Percentiles rank a stretch among this genome's conserved stretches.
Conservation (phyloP, 2,113 vertebrate species). For the Brachyhypopomus gauderio region DNA sequence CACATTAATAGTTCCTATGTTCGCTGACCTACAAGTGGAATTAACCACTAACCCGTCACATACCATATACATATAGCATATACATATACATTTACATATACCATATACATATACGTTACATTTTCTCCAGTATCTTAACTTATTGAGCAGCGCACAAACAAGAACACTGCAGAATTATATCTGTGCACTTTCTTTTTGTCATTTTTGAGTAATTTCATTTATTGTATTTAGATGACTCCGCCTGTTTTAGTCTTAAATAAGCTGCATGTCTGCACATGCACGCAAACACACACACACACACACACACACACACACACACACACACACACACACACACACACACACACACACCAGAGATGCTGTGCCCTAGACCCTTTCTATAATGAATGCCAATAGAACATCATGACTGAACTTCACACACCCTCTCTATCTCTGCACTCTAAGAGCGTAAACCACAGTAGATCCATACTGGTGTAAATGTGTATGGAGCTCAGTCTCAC, state of each 20-base stretch:
- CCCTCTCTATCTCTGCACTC: neutral
- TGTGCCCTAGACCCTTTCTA: neutral
- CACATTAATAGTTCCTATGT: too few relatives aligned
- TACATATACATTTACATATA: too few relatives aligned
- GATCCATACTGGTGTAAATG: neutral
- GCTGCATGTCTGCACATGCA: too few relatives aligned
- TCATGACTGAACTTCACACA: neutral
- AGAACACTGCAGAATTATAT: neutral
- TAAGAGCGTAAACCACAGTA: neutral
- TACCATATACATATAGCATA: too few relatives aligned
- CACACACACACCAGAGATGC: neutral
- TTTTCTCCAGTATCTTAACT: neutral
- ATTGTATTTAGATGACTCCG: neutral
- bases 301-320: constrained; percentile 1
- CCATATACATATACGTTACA: too few relatives aligned
- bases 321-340: neutral
- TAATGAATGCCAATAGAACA: constrained; percentile 28
- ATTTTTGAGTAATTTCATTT: neutral
- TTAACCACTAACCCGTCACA: too few relatives aligned
- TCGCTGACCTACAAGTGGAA: too few relatives aligned
- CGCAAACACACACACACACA: neutral
- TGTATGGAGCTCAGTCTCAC: constrained; percentile 13
- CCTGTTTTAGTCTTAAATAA: constrained; percentile 14
- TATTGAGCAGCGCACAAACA: neutral
- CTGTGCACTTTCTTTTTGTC: neutral